Percentiles rank a stretch among this genome's conserved stretches.
Conservation (phyloP, 2,888 invertebrate genomes). For the Lepidocyrtinus sp. region DNA sequence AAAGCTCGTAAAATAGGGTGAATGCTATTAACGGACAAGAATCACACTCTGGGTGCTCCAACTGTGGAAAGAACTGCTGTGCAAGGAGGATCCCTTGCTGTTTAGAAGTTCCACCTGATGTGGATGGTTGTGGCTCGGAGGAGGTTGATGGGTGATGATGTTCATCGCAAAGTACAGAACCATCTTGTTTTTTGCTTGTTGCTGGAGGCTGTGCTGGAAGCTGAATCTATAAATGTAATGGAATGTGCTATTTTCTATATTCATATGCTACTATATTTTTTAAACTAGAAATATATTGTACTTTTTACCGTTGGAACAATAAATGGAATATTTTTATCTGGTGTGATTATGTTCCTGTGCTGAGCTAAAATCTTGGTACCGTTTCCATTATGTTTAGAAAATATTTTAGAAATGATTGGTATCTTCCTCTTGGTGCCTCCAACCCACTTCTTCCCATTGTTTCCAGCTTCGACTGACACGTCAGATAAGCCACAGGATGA, state of each 20-base stretch:
- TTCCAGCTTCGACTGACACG: neutral
- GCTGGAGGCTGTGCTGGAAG: slow-evolving; percentile 52
- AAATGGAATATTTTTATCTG: slow-evolving; percentile 66
- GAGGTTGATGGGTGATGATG: neutral
- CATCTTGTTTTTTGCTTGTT: neutral
- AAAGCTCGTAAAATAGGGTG: slow-evolving; percentile 62
- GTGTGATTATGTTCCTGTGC: slow-evolving; percentile 69
- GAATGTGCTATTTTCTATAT: neutral
- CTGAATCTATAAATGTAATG: slow-evolving; percentile 38
- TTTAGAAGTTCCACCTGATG: slow-evolving; percentile 5
- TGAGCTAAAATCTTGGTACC: slow-evolving; percentile 49
- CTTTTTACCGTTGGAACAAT: slow-evolving; percentile 68
- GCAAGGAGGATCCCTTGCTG: slow-evolving; percentile 56
- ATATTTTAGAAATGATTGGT: slow-evolving; percentile 41
- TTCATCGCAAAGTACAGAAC: neutral
- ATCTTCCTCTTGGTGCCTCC: slow-evolving; percentile 1
- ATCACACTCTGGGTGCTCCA: slow-evolving; percentile 56
- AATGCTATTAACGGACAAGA: slow-evolving; percentile 64
- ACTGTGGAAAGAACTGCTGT: slow-evolving; percentile 67
- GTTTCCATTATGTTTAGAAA: slow-evolving; percentile 43
- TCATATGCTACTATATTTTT: neutral
- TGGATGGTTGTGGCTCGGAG: slow-evolving; percentile 44
- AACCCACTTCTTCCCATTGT: slow-evolving; percentile 6
- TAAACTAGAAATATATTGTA: too few relatives aligned
- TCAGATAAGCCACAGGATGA: slow-evolving; percentile 24